Evolutionary conservation across 1,140 invertebrate species (phyloP), one percentile per base, ranked within the genome.

Genomic region (Bathynomus jamesi): DNA sequence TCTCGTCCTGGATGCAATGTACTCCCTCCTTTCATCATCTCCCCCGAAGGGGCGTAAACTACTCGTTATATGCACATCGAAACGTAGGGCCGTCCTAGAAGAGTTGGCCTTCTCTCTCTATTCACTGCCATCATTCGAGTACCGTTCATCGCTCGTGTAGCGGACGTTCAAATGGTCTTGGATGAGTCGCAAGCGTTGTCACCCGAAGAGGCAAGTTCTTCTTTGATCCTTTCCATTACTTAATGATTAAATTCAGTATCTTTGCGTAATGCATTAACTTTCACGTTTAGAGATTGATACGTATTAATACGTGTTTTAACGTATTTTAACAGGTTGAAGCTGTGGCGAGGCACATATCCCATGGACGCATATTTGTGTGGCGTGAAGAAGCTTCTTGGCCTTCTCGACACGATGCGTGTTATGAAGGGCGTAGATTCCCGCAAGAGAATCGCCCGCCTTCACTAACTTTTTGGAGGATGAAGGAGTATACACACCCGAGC

Each of bases 21-120:
- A 98, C 61, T 94, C 99, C 11, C 84, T 99, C 70, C 83, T 99
- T 29, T 98, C 97, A 83, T 96, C 98, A 81, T 88, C 94, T 79
- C 97, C 97, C 24, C 97, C 97, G 4, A 89, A 89, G 17, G 94
- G 94, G 17, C 86, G 92, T 62, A 97, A 97, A 84, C 84, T 99
- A 4, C 85, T 99, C 32, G 88, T 98, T 40, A 84, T 98, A 17
- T 95, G 93, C 79, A 98, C 96, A 0, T 93, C 91, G 63, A 96
- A 94, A 80, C 86, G 93, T 78, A 89, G 91, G 89, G 91, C 82
- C 87, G 92, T 98, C 5, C 82, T 98, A 60, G 90, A 95, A 80
- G 94, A 98, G 78, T 92, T 98, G 91, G 94, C 95, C 88, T 98
- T 86, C 82, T 96, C 21, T 90, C 91, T 46, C 91, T 91, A 8